Conservation (phyloP, 2,797 vertebrate genomes). For the Xenentodon cancila region DNA sequence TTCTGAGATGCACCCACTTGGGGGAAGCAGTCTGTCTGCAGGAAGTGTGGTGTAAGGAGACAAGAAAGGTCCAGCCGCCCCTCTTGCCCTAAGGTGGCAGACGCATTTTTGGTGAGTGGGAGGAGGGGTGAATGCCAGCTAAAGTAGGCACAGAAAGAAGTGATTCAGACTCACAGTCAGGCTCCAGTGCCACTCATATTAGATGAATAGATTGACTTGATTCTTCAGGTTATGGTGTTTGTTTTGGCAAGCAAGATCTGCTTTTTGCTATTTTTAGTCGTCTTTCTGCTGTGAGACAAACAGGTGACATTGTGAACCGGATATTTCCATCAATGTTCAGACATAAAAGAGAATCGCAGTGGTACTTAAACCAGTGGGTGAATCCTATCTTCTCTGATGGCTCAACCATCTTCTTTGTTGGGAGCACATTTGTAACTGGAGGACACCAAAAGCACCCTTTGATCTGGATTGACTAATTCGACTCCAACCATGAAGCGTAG, state of each 20-base stretch:
- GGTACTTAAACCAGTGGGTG: no score
- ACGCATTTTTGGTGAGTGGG: not conserved
- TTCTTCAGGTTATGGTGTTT: not conserved
- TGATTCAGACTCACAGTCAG: not conserved
- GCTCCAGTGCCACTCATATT: not conserved
- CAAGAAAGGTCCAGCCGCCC: not conserved
- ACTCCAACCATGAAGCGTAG: no score
- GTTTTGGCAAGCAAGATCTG: not conserved
- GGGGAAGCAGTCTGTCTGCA: constrained; percentile 3
- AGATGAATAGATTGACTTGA: not conserved
- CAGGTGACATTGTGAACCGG: no score
- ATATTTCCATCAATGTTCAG: no score
- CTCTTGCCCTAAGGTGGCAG: not conserved
- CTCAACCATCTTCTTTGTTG: no score
- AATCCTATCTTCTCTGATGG: no score
- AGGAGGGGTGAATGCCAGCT: not conserved
- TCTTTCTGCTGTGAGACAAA: no score
- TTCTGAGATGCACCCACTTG: not conserved
- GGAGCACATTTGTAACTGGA: no score
- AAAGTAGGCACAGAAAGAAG: not conserved
- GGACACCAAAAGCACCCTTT: no score
- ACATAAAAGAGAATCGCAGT: no score
- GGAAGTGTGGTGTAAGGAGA: not conserved
- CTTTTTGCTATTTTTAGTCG: not conserved
- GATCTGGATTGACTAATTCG: no score